Conservation (phyloP, 2,797 vertebrate species). For the Phrynocephalus guinanensis region DNA sequence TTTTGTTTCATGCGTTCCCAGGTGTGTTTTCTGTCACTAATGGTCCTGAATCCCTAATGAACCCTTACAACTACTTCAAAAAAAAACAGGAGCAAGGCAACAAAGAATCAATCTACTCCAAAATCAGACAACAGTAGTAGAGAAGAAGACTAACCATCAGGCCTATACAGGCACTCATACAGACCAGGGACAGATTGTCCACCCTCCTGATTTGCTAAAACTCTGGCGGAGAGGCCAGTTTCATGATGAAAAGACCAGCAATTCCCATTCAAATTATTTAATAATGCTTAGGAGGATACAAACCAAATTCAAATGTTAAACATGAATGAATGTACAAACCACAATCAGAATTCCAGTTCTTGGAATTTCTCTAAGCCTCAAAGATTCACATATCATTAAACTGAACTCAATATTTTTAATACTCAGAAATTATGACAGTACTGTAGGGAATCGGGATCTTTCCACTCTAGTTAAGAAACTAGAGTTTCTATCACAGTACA, state of each 20-base stretch:
- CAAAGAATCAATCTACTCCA: too few species aligned
- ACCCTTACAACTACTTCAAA: too few species aligned
- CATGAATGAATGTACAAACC: background rate
- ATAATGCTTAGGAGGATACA: background rate
- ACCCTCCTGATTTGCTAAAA: background rate
- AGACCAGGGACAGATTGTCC: too few species aligned
- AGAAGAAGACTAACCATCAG: too few species aligned
- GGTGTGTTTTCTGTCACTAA: too few species aligned
- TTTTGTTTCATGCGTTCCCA: too few species aligned
- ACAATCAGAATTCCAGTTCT: background rate
- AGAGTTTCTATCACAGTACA: conserved; percentile 1
- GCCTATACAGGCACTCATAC: too few species aligned
- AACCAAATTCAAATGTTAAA: background rate
- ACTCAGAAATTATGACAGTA: background rate
- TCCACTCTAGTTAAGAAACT: background rate
- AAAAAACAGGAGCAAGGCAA: too few species aligned
- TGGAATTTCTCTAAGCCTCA: background rate
- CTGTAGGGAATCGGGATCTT: background rate
- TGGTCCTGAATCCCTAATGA: too few species aligned
- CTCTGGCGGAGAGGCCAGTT: background rate
- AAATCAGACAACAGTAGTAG: too few species aligned
- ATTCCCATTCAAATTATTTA: background rate
- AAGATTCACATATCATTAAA: conserved; percentile 2
- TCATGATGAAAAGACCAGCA: background rate
- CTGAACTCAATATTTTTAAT: background rate